phyloP scores from a whole-genome alignment of 2,797 vertebrate species.

The Pelochelys cantorii region DNA sequence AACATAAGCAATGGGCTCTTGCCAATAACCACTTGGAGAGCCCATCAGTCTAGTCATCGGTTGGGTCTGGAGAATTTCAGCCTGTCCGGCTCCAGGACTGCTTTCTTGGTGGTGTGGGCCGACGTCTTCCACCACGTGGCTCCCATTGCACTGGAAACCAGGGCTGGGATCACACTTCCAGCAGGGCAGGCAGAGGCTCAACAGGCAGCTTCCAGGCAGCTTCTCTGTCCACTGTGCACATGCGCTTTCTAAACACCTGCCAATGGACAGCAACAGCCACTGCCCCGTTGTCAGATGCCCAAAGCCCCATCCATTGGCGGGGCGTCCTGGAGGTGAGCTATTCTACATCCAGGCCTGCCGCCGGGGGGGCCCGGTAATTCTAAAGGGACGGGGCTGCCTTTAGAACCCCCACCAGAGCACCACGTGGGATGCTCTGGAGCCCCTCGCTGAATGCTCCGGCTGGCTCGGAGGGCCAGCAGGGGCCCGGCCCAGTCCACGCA shows the following conservation, averaged over 20 bases:
- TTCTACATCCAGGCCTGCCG: neutral
- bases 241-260: neutral
- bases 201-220: neutral
- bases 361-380: too few relatives aligned
- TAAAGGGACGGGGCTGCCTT: too few relatives aligned
- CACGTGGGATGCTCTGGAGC: too few relatives aligned
- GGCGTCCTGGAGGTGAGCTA: neutral
- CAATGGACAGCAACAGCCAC: conserved; percentile 5
- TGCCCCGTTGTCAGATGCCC: neutral
- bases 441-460: too few relatives aligned
- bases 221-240: neutral
- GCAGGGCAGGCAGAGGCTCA: neutral
- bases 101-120: accelerated
- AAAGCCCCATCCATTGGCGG: neutral
- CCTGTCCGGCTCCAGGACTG: neutral
- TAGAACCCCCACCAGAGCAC: too few relatives aligned
- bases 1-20: neutral
- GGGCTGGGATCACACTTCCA: neutral
- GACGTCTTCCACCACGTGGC: neutral
- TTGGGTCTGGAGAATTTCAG: neutral
- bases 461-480: too few relatives aligned
- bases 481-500: too few relatives aligned
- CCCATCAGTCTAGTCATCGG: neutral
- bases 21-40: neutral
- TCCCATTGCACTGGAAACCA: neutral